A percentile compares a stretch with the other conserved stretches of the same genome.
Conservation (phyloP, 30 jellyfish, hydroid and myxozoan genomes). For the Chrysaora quinquecirrha region DNA sequence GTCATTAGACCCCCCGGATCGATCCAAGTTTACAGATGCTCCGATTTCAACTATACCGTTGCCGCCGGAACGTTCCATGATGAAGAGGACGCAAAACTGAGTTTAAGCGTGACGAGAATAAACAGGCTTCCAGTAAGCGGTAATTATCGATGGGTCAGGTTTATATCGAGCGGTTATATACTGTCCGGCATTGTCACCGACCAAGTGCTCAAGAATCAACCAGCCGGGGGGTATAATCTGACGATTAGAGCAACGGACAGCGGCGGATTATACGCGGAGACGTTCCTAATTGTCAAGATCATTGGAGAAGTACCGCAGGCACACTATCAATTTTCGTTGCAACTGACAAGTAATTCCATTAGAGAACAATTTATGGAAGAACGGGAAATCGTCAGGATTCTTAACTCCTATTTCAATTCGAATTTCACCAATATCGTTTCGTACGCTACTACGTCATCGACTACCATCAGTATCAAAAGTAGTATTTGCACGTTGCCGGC, state of each 20-base stretch:
- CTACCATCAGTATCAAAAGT: conserved; percentile 2
- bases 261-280: conserved; percentile 65
- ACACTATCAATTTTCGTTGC: conserved; percentile 48
- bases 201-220: conserved; percentile 53
- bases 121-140: conserved; percentile 54
- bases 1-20: conserved; percentile 1
- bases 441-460: background rate
- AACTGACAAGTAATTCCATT: background rate
- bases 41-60: conserved; percentile 34
- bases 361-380: conserved; percentile 2
- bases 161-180: background rate
- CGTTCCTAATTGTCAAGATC: conserved; percentile 60
- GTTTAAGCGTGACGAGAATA: conserved; percentile 36
- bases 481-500: conserved; percentile 77
- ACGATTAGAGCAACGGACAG: conserved; percentile 82
- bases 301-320: conserved; percentile 54
- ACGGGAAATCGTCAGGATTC: background rate
- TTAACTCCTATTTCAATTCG: conserved; percentile 41
- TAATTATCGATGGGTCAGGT: conserved; percentile 40
- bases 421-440: conserved; percentile 44
- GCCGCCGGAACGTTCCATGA: conserved; percentile 28
- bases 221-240: conserved; percentile 56
- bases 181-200: conserved; percentile 60
- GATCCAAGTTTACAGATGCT: conserved; percentile 29
- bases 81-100: conserved; percentile 44